Conservation (phyloP, 2,888 invertebrate species). For the Lasius platythorax region DNA sequence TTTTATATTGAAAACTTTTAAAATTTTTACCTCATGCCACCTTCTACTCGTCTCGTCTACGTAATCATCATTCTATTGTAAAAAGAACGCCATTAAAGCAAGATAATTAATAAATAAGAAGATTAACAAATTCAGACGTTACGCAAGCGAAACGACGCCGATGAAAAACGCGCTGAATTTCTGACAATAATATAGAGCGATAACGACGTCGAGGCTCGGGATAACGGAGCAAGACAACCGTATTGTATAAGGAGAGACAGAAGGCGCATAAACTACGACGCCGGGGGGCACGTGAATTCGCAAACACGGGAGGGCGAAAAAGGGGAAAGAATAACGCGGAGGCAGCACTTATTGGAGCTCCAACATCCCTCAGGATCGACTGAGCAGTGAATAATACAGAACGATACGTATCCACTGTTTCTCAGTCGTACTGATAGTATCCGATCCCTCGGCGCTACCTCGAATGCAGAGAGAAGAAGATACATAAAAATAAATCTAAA, state of each 20-base stretch:
- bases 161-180: background rate
- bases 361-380: slow-evolving; percentile 68
- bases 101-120: background rate
- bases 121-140: background rate
- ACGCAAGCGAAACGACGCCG: background rate
- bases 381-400: slow-evolving; percentile 72
- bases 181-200: slow-evolving; percentile 12
- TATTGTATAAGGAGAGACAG: slow-evolving; percentile 26
- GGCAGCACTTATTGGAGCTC: slow-evolving; percentile 71
- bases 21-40: background rate
- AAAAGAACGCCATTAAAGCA: background rate
- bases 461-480: slow-evolving; percentile 51
- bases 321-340: slow-evolving; percentile 37
- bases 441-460: slow-evolving; percentile 52
- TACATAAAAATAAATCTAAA: slow-evolving; percentile 74
- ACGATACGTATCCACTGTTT: slow-evolving; percentile 62
- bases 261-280: slow-evolving; percentile 45
- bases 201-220: slow-evolving; percentile 2
- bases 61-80: background rate
- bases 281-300: slow-evolving; percentile 39
- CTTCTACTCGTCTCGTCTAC: too few species aligned
- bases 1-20: background rate
- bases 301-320: slow-evolving; percentile 41
- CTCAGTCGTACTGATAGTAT: slow-evolving; percentile 65
- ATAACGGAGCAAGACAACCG: background rate